phyloP scores from a whole-genome alignment of 2,888 invertebrate genomes.

The Acrobasis consociella region DNA sequence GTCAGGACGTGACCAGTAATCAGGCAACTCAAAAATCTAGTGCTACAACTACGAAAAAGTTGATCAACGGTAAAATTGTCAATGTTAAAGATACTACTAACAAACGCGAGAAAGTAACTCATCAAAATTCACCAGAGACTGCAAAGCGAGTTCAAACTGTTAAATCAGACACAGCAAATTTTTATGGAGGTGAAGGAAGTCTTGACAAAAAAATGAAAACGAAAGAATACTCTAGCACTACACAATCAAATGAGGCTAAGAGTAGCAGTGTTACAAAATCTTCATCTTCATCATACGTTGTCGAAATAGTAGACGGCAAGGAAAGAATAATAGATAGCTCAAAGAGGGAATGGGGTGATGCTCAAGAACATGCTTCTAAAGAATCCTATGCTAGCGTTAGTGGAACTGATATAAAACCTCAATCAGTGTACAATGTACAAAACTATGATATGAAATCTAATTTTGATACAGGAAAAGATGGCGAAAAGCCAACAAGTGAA shows the following conservation, averaged over 20 bases:
- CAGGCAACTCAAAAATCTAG: conserved; percentile 48
- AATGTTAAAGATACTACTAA: conserved; percentile 54
- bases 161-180: conserved; percentile 62
- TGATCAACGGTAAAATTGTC: conserved; percentile 38
- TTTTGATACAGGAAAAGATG: conserved; percentile 82
- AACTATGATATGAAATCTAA: conserved; percentile 79
- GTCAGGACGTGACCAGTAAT: conserved; percentile 57
- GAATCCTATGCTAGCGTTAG: conserved; percentile 80
- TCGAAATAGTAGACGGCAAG: conserved; percentile 86
- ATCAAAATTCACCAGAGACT: conserved; percentile 54
- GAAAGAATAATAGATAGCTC: conserved; percentile 84
- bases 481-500: conserved; percentile 68
- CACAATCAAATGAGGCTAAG: conserved; percentile 76
- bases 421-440: conserved; percentile 79
- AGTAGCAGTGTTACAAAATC: conserved; percentile 82
- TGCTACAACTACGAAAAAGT: conserved; percentile 38
- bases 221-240: conserved; percentile 67
- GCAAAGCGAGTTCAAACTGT: conserved; percentile 55
- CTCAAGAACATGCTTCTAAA: conserved; percentile 68
- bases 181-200: conserved; percentile 67
- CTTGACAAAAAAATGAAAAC: conserved; percentile 60
- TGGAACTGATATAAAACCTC: conserved; percentile 83
- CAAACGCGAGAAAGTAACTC: conserved; percentile 58
- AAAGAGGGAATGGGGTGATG: conserved; percentile 82
- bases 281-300: conserved; percentile 84